Conservation (phyloP, 2,113 vertebrate genomes). For the Ascaphus truei region DNA sequence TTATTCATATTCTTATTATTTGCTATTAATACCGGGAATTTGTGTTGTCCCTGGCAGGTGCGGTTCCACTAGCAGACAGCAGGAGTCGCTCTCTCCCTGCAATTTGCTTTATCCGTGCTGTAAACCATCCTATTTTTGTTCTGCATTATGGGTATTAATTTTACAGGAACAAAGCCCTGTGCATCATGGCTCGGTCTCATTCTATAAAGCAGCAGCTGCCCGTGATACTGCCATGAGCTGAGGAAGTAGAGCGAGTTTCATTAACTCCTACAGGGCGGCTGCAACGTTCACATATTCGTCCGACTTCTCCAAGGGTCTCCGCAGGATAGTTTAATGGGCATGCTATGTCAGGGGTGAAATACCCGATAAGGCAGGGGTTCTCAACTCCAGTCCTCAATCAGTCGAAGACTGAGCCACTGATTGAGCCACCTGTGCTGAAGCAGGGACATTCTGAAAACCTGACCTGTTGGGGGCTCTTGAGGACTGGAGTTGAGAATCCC, state of each 20-base stretch:
- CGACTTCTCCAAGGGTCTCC: neutral
- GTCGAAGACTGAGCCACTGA: no score
- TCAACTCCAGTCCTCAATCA: no score
- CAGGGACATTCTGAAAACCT: no score
- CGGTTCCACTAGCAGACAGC: neutral
- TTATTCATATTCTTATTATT: no score
- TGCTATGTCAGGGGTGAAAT: no score
- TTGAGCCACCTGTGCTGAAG: no score
- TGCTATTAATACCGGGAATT: no score
- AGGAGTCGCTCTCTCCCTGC: constrained; percentile 17
- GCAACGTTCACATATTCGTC: neutral
- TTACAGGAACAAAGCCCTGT: constrained; percentile 3
- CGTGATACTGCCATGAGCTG: neutral
- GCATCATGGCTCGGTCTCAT: constrained; percentile 27
- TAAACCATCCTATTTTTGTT: neutral
- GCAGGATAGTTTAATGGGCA: neutral
- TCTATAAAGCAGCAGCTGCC: neutral
- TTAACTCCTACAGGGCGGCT: constrained; percentile 13
- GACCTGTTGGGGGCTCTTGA: no score
- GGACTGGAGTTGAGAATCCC: no score
- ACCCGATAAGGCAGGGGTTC: no score
- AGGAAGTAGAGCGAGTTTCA: constrained; percentile 16
- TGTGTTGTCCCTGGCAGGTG: neutral
- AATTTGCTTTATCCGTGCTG: neutral
- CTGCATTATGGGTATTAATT: constrained; percentile 12